Evolutionary conservation across 2,797 vertebrate species (phyloP), one percentile per base, ranked within the genome.

Genomic region (Podarcis siculus): DNA sequence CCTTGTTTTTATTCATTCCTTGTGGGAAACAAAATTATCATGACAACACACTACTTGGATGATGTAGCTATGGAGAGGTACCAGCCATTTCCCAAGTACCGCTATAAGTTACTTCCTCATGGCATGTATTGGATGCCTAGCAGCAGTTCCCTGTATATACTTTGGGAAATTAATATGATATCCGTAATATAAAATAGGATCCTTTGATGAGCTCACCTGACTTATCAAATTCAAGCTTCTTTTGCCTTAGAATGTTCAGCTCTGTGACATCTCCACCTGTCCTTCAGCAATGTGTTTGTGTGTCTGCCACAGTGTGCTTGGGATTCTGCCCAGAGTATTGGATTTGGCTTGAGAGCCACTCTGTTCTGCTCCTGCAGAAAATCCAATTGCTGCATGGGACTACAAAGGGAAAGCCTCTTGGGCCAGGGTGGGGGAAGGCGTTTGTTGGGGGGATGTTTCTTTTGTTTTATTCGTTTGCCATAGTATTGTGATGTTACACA

Each of bases 1-100:
- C 55, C 67, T 72, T 81, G 39, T 55, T 86, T 45, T 75, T 90
- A 85, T 90, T 69, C 86, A 76, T 80, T 76, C 82, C 77, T 85
- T 15, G 37, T 32, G 69, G 61, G 69, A 81, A 61, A 23, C 10
- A 39, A 58, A 76, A 75, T 72, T 17, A 80, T 75, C 69, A 7
- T 79, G 67, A 58, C 23, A 64, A 39, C 67, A 10, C n/a, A n/a
- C n/a, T 80, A 32, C 25, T 37, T 45, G 89, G 55, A 37, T n/a
- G 39, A 27, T 21, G n/a, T 15, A 77, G 30, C 64, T 69, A 13
- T 87, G 27, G 27, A 39, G 13, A 75, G 71, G 21, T 76, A 75
- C 67, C 76, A 76, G 15, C 27, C n/a, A 9, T 42, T 45, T 85
- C 21, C 86, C 37, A 35, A 21, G 30, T 32, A 45, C 9, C 71